These are phyloP conservation scores for Dolichotis patagonum DNA, from an alignment of 2,113 vertebrate genomes.

Conservation along the genomic window DNA sequence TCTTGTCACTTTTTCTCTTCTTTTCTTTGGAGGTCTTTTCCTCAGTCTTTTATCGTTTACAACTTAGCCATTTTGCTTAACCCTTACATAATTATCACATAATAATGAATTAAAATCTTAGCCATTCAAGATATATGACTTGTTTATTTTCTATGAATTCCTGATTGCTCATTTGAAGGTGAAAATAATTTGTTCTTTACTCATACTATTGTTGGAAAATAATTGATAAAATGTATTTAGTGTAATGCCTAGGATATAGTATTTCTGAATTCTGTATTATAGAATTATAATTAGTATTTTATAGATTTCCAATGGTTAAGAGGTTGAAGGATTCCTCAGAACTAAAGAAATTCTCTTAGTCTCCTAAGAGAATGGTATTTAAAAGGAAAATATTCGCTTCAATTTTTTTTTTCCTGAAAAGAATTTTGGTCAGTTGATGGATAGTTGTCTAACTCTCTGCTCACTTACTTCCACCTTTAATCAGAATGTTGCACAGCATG, in stretches of 20 bases:
- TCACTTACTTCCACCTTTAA: slow-evolving; percentile 16
- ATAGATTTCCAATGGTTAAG: not conserved
- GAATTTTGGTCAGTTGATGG: slow-evolving; percentile 38
- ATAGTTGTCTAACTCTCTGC: slow-evolving; percentile 6
- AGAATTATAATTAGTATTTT: not conserved
- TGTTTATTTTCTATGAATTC: not conserved
- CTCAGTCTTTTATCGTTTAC: not conserved
- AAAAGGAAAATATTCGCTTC: slow-evolving; percentile 49
- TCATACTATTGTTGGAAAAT: not conserved
- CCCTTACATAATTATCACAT: not conserved
- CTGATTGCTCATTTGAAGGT: not conserved
- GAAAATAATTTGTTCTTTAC: not conserved
- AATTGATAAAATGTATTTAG: not conserved
- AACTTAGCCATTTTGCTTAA: not conserved
- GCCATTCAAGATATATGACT: not conserved
- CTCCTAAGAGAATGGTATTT: not conserved
- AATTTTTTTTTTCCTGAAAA: not conserved
- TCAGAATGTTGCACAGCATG: not conserved
- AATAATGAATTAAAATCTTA: not conserved
- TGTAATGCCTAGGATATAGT: not conserved
- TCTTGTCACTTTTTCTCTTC: not conserved
- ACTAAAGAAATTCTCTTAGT: not conserved
- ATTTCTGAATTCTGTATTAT: not conserved
- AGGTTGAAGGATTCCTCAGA: not conserved
- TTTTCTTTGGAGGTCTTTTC: not conserved